Conservation (phyloP, 2,888 invertebrate species). For the Augiades crinisus region DNA sequence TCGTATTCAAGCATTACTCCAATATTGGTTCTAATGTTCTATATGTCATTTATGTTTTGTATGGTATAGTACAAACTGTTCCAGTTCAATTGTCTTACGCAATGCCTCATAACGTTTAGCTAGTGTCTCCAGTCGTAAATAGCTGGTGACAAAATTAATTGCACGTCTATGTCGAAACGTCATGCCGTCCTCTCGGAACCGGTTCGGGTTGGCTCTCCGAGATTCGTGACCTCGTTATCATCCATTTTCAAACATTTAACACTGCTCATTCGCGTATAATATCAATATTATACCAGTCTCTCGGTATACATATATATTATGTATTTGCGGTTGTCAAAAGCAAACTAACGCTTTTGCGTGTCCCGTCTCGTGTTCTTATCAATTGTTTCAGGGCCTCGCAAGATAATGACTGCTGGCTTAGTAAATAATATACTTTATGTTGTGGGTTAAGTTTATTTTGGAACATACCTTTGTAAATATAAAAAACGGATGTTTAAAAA, state of each 20-base stretch:
- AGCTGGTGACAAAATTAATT: conserved; percentile 36
- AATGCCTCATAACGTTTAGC: conserved; percentile 2
- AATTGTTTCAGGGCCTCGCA: conserved; percentile 1
- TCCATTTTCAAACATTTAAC: conserved; percentile 45
- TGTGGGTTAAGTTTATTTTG: neutral
- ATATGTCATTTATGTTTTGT: neutral
- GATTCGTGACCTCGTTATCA: conserved; percentile 53
- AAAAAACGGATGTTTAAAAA: no score
- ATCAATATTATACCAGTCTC: neutral
- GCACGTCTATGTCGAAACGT: conserved; percentile 42
- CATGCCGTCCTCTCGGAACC: conserved; percentile 43
- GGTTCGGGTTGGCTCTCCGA: conserved; percentile 45
- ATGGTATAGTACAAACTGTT: no score
- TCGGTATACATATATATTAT: neutral
- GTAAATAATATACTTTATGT: conserved; percentile 4
- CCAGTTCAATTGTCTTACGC: neutral
- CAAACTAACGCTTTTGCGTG: neutral
- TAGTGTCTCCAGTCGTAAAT: neutral
- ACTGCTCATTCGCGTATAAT: neutral
- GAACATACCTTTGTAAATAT: neutral
- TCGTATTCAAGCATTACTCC: no score
- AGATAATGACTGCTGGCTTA: conserved; percentile 1
- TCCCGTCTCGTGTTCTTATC: conserved; percentile 7
- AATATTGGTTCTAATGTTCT: no score
- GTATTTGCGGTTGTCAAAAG: conserved; percentile 7